phyloP scores from a whole-genome alignment of 2,113 vertebrate genomes.

The Cariama cristata region DNA sequence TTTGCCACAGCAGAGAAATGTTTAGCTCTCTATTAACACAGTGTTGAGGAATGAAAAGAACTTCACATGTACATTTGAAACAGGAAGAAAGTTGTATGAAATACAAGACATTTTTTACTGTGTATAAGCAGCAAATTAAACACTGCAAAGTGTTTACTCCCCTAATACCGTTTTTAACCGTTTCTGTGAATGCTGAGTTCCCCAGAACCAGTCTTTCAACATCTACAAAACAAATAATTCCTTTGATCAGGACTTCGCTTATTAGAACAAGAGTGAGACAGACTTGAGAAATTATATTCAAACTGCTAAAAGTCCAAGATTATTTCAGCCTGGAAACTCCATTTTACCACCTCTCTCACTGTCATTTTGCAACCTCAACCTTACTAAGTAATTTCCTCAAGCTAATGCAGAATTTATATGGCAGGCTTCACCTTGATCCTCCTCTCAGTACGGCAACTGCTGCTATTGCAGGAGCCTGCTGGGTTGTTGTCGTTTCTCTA shows the following conservation, averaged over 20 bases:
- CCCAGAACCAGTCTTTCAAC: neutral
- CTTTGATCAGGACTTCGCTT: neutral
- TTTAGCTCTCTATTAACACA: neutral
- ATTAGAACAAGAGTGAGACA: neutral
- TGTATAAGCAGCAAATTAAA: neutral
- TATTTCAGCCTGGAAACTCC: neutral
- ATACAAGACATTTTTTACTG: neutral
- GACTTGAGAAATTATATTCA: neutral
- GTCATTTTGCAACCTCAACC: neutral
- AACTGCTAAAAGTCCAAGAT: neutral
- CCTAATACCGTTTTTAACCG: neutral
- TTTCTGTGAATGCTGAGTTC: neutral
- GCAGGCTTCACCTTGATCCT: constrained; percentile 26
- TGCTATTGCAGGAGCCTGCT: constrained; percentile 7
- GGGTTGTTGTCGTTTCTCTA: constrained; percentile 39
- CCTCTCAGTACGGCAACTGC: neutral
- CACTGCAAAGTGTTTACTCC: neutral
- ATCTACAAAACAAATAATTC: neutral
- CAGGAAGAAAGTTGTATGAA: neutral
- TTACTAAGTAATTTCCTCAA: constrained; percentile 20
- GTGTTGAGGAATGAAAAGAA: constrained; percentile 18
- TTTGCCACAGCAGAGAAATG: neutral
- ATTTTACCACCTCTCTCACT: neutral
- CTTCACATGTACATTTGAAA: constrained; percentile 18
- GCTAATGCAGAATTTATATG: constrained; percentile 29